Evolutionary conservation across 2,113 vertebrate species (phyloP).

Genomic region (Anguilla rostrata): DNA sequence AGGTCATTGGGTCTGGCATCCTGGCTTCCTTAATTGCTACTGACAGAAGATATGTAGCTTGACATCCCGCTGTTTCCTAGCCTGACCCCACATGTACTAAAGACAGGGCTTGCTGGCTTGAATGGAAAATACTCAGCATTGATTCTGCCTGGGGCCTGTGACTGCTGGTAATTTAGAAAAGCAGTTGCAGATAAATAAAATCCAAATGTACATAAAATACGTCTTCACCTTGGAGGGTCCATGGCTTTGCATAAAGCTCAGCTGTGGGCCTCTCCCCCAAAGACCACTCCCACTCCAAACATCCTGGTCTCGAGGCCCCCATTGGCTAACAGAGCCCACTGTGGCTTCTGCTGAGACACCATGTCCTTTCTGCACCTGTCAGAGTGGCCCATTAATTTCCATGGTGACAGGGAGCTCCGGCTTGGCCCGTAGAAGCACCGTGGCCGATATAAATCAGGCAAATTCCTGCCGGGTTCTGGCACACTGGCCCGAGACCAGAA

Average conservation of each 20-base stretch:
- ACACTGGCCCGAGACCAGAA: constrained; percentile 14
- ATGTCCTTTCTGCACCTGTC: constrained; percentile 66
- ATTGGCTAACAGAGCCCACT: not conserved
- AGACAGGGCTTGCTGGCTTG: not conserved
- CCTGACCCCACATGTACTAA: not conserved
- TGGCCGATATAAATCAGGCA: constrained; percentile 50
- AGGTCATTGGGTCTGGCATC: constrained; percentile 12
- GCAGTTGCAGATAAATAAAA: not conserved
- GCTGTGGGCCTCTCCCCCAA: not conserved
- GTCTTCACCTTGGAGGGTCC: not conserved
- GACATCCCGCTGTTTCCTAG: not conserved
- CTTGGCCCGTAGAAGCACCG: constrained; percentile 30
- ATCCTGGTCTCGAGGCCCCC: constrained; percentile 5
- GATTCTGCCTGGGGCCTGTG: not conserved
- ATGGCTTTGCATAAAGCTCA: constrained; percentile 32
- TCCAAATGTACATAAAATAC: not conserved
- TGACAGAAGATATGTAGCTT: constrained; percentile 17
- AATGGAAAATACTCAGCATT: not conserved
- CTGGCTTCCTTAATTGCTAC: constrained; percentile 15
- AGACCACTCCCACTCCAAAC: not conserved
- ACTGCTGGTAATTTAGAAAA: not conserved
- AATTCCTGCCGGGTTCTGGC: constrained; percentile 23
- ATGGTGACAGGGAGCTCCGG: constrained; percentile 60
- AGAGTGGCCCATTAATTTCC: constrained; percentile 62
- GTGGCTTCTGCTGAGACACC: constrained; percentile 58